Evolutionary conservation across 2,113 vertebrate genomes (phyloP).

Genomic region (Calonectris borealis): DNA sequence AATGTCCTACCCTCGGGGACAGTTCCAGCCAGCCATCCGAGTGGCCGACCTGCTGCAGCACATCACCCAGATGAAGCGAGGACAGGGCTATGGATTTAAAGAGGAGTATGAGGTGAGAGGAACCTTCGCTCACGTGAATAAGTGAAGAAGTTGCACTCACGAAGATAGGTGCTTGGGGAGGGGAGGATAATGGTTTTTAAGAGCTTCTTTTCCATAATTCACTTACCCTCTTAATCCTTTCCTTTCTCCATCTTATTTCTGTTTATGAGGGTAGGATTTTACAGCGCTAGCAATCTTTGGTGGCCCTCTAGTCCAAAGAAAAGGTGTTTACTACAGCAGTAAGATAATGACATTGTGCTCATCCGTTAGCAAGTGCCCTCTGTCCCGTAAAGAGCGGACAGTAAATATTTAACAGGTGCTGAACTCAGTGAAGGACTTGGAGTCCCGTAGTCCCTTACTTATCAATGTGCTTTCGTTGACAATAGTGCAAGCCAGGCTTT

Average conservation of each 20-base stretch:
- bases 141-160: not conserved
- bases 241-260: not conserved
- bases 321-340: not conserved
- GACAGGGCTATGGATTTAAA: constrained; percentile 97
- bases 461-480: not conserved
- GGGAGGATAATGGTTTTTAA: not conserved
- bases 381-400: not conserved
- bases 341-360: not conserved
- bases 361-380: not conserved
- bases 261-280: not conserved
- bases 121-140: not conserved
- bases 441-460: not conserved
- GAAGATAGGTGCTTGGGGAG: not conserved
- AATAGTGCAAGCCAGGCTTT: not conserved
- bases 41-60: constrained; percentile 97
- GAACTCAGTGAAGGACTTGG: not conserved
- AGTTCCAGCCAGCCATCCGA: constrained; percentile 94
- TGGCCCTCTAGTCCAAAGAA: not conserved
- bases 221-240: not conserved
- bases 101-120: constrained; percentile 94
- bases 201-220: not conserved
- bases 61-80: constrained; percentile 99
- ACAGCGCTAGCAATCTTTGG: not conserved
- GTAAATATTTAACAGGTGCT: not conserved
- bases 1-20: constrained; percentile 92